A percentile compares a stretch with the other conserved stretches of the same genome.
These are phyloP conservation scores for Virgularia gustaviana DNA, from an alignment of 92 coral and sea anemone species.

Conservation along the genomic window DNA sequence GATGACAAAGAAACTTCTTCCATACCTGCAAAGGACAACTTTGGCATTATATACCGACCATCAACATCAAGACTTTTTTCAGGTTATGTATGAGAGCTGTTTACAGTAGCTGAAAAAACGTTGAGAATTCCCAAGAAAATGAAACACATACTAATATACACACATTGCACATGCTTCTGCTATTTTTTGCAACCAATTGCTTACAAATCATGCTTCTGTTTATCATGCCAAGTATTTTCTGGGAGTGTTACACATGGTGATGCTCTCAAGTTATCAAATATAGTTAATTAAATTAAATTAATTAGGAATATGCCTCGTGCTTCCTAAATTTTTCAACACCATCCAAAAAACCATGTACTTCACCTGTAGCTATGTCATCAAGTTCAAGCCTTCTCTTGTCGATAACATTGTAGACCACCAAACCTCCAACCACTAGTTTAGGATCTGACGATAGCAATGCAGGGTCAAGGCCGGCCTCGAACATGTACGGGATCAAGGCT, in stretches of 20 bases:
- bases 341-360: not conserved
- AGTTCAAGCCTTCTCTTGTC: constrained; percentile 23
- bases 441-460: constrained; percentile 6
- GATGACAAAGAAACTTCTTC: constrained; percentile 41
- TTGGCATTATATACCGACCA: too few relatives aligned
- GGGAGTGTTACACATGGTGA: too few relatives aligned
- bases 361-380: constrained; percentile 42
- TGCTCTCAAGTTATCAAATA: too few relatives aligned
- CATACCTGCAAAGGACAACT: constrained; percentile 49
- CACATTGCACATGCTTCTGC: too few relatives aligned
- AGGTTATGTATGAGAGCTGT: too few relatives aligned
- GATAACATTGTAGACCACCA: constrained; percentile 27
- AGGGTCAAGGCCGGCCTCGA: constrained; percentile 50
- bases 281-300: not conserved
- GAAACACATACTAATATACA: too few relatives aligned
- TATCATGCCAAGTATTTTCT: too few relatives aligned
- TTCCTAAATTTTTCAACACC: not conserved
- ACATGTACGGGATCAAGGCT: constrained; percentile 31
- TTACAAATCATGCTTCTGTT: too few relatives aligned
- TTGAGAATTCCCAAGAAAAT: too few relatives aligned
- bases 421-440: constrained; percentile 5
- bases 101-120: too few relatives aligned
- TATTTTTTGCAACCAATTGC: too few relatives aligned
- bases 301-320: not conserved
- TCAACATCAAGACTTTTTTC: too few relatives aligned